Percentiles rank a stretch among this genome's conserved stretches.
Evolutionary conservation across 2,888 invertebrate genomes (phyloP).

Genomic region (Epirrhoe tristata): DNA sequence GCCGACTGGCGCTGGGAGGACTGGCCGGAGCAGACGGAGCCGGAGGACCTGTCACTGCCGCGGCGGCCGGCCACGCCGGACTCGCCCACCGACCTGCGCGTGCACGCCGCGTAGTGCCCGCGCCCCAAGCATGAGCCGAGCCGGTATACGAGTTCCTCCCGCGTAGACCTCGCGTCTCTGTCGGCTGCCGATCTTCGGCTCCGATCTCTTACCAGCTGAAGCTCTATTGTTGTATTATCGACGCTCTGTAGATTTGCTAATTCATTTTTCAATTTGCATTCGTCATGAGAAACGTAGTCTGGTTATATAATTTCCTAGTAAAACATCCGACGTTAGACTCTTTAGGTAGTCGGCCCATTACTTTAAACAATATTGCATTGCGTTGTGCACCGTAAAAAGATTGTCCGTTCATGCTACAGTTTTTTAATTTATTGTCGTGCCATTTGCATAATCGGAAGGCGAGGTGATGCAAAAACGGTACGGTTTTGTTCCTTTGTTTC

Average conservation of each 20-base stretch:
- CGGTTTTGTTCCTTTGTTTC: conserved; percentile 75
- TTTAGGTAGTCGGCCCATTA: conserved; percentile 73
- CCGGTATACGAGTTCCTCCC: conserved; percentile 93
- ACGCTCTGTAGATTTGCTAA: background rate
- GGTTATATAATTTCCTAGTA: conserved; percentile 62
- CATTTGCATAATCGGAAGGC: conserved; percentile 82
- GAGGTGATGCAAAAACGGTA: conserved; percentile 75
- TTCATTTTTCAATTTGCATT: conserved; percentile 34
- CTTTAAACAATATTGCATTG: conserved; percentile 69
- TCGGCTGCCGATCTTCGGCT: conserved; percentile 49
- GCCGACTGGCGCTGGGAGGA: conserved; percentile 81
- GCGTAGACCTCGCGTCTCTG: conserved; percentile 76
- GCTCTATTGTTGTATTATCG: conserved; percentile 16
- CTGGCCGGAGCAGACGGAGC: conserved; percentile 95
- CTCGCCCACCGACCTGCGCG: conserved; percentile 81
- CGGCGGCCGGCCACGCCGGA: conserved; percentile 80
- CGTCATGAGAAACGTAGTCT: conserved; percentile 52
- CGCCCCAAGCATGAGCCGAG: conserved; percentile 63
- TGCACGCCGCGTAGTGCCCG: conserved; percentile 79
- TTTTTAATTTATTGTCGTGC: conserved; percentile 76
- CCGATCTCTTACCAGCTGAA: conserved; percentile 12
- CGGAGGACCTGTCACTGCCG: conserved; percentile 94
- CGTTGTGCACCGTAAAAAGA: conserved; percentile 72
- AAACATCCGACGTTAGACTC: conserved; percentile 64
- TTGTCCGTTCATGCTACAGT: conserved; percentile 77